Conservation (phyloP, 2,113 vertebrate genomes). For the Saguinus midas region DNA sequence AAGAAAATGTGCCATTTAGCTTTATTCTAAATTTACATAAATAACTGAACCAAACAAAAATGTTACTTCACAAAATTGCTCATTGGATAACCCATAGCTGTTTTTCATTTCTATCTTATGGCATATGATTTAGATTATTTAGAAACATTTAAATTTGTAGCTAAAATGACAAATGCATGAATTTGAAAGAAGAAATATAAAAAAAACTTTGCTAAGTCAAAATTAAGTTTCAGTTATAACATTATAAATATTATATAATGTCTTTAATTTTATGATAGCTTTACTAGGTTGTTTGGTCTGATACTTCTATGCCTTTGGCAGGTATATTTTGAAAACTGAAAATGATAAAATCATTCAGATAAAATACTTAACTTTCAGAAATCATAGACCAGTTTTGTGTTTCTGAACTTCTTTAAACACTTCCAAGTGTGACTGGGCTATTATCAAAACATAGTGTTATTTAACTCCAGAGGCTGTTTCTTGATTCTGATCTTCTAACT, state of each 20-base stretch:
- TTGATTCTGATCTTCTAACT: conserved; percentile 12
- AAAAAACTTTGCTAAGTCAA: not conserved
- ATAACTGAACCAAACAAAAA: conserved; percentile 8
- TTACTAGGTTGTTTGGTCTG: conserved; percentile 19
- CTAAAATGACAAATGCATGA: conserved; percentile 18
- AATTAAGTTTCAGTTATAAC: conserved; percentile 17
- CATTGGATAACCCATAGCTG: not conserved
- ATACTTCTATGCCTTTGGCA: conserved; percentile 23
- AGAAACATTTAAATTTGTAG: not conserved
- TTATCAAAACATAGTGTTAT: conserved; percentile 9
- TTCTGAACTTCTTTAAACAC: conserved; percentile 17
- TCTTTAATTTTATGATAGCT: conserved; percentile 24
- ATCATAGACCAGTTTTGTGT: not conserved
- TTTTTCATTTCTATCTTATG: conserved; percentile 11
- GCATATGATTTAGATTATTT: not conserved
- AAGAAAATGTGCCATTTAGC: conserved; percentile 16
- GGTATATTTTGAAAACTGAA: conserved; percentile 30
- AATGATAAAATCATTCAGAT: not conserved
- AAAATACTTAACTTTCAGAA: conserved; percentile 10
- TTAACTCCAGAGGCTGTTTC: conserved; percentile 17
- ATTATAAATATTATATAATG: conserved; percentile 8
- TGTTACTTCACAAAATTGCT: not conserved
- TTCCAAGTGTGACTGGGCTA: not conserved
- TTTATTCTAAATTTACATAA: conserved; percentile 25
- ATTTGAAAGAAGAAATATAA: conserved; percentile 33